phyloP scores from a whole-genome alignment of 2,888 invertebrate genomes.

The Dynastes tityus region DNA sequence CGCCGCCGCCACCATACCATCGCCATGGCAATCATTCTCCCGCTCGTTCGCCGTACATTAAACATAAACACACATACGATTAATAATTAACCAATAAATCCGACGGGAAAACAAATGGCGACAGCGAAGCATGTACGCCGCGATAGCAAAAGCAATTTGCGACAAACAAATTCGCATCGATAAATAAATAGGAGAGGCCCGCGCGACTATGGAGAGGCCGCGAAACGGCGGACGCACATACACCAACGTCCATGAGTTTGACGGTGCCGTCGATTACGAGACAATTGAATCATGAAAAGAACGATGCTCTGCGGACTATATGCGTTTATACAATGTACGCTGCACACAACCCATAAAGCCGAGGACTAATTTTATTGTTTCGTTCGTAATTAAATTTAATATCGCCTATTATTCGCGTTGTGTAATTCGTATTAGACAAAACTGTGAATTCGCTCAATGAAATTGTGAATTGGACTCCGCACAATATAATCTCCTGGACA shows the following conservation, averaged over 20 bases:
- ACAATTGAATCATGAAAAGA: no score
- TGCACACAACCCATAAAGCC: no score
- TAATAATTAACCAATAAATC: constrained; percentile 70
- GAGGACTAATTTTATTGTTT: no score
- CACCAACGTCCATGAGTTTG: neutral
- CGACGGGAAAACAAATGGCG: constrained; percentile 68
- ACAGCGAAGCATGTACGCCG: constrained; percentile 69
- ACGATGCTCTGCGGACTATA: no score
- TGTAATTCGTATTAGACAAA: constrained; percentile 20
- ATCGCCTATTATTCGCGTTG: no score
- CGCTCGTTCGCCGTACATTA: constrained; percentile 47
- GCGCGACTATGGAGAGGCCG: constrained; percentile 38
- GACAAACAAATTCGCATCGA: constrained; percentile 67
- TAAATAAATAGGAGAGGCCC: constrained; percentile 61
- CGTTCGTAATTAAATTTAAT: no score
- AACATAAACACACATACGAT: constrained; percentile 56
- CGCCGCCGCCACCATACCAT: neutral
- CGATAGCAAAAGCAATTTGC: constrained; percentile 70
- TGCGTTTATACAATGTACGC: no score
- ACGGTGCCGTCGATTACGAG: neutral
- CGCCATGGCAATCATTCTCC: neutral
- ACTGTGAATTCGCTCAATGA: no score
- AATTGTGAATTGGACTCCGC: no score
- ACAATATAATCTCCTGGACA: no score
- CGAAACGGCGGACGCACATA: constrained; percentile 29